phyloP scores from a whole-genome alignment of 1,140 invertebrate species.

The Lamellibrachia luymesi region DNA sequence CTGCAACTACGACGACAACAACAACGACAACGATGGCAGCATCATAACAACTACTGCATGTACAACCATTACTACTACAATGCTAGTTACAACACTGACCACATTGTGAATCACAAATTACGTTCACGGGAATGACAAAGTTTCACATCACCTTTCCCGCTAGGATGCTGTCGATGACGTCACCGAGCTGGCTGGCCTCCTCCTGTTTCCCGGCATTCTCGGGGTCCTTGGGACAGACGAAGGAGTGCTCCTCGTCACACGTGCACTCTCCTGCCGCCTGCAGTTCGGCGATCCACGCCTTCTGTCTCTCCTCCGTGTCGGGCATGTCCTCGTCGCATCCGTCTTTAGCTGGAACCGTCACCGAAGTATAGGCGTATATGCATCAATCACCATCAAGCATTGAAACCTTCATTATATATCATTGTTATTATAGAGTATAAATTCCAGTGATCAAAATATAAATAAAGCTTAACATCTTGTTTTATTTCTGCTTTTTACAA shows the following conservation, averaged over 20 bases:
- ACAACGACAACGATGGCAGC: neutral
- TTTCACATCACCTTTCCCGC: neutral
- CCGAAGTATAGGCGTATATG: neutral
- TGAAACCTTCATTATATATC: neutral
- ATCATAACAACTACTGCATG: neutral
- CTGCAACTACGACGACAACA: neutral
- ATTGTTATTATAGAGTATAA: neutral
- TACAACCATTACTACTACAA: neutral
- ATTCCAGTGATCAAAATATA: neutral
- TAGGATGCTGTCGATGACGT: slow-evolving; percentile 14
- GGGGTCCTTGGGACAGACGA: slow-evolving; percentile 71
- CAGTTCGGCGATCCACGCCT: slow-evolving; percentile 67
- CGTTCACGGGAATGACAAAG: neutral
- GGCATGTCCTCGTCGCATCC: slow-evolving; percentile 90
- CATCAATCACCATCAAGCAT: neutral
- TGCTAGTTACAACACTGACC: neutral
- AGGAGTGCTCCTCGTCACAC: slow-evolving; percentile 98
- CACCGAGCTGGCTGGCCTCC: neutral
- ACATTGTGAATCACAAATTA: neutral
- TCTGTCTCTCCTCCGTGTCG: slow-evolving; percentile 92
- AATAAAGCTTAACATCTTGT: neutral
- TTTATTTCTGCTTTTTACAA: too few species aligned
- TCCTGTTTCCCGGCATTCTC: slow-evolving; percentile 3
- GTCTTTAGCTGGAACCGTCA: slow-evolving; percentile 65
- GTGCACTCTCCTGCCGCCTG: slow-evolving; percentile 92